Base-by-base conservation (phyloP, 2,888 invertebrate species). In the Philereme transversata region DNA sequence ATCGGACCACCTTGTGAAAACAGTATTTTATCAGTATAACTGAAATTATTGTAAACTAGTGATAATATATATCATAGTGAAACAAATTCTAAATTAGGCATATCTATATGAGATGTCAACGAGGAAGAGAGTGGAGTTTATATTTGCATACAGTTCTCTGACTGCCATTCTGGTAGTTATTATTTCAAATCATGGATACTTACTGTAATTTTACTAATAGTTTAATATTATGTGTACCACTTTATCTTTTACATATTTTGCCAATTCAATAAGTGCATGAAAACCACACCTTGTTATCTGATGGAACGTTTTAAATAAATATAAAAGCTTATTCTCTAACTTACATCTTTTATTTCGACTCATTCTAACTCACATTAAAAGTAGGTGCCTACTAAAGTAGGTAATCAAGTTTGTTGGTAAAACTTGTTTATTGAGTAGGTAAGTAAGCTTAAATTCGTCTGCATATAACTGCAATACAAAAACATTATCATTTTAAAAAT, bases 1-100 rank as follows among this genome's bases (percentile, higher is more conserved):
- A 79, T 81, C 75, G 88, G 88, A 90, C 87, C 88, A 90, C 87
- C 83, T 85, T 84, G 80, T 83, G 78, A 83, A 71, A 78, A 72
- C 77, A 76, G 73, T 78, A 73, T 74, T 76, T 70, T 72, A 71
- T 86, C 88, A 89, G 88, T 89, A 58, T 75, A 86, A 88, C 88
- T 90, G 88, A 87, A 74, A 64, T 68, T 71, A 72, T 75, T 75
- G 74, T 76, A 60, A 62, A 57, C 59, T 78, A 78, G 75, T 77
- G 74, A 76, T 78, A 73, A 76, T 72, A 41, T 22, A 22, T 65
- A 73, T 75, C 68, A 70, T 72, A 69, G 73, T 72, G 65, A 68
- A 69, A 64, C 73, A 77, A 71, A 77, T 75, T 78, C 74, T 77
- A 79, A 77, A 82, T 81, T 78, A 78, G 79, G 70, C 78, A 76